Evolutionary conservation across 2,113 vertebrate genomes (phyloP).

Genomic region (Felis catus): F.catus_Fca126_mat1.0 CM031423.1:79059501-79060000

Average conservation of each 20-base stretch:
- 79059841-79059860: conserved; percentile 22
- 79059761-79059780: not conserved
- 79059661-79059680: not conserved
- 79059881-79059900: not conserved
- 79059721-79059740: not conserved
- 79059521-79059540: not conserved
- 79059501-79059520: not conserved
- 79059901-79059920: conserved; percentile 64
- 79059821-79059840: conserved; percentile 41
- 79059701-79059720: not conserved
- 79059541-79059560: not conserved
- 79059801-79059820: conserved; percentile 29
- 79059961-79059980: conserved; percentile 75
- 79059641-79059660: not conserved
- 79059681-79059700: not conserved
- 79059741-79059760: not conserved
- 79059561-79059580: not conserved
- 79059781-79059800: conserved; percentile 13
- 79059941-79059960: conserved; percentile 71
- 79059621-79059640: not conserved
- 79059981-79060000: conserved; percentile 76
- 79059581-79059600: not conserved
- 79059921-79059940: conserved; percentile 58
- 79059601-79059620: not conserved
- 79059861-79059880: conserved; percentile 13